Evolutionary conservation across 2,113 vertebrate genomes (phyloP).

Genomic region (Peromyscus californicus): DNA sequence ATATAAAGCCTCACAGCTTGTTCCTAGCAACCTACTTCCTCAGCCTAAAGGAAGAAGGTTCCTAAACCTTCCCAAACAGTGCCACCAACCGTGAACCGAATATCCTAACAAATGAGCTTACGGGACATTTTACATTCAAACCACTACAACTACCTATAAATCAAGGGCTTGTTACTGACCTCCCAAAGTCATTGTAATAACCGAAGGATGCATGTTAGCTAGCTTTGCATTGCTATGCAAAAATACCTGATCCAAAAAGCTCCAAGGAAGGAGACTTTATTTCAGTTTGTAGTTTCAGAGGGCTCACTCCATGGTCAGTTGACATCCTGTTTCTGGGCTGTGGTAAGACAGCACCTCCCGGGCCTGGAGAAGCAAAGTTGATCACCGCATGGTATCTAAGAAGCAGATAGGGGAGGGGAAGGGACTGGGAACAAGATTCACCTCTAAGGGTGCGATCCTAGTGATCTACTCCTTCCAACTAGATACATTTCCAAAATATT

Average conservation of each 20-base stretch:
- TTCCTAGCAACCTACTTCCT: neutral
- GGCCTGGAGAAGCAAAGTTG: neutral
- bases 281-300: neutral
- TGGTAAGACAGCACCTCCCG: neutral
- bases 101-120: neutral
- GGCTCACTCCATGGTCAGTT: neutral
- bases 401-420: no score
- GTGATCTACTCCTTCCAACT: neutral
- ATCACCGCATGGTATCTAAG: neutral
- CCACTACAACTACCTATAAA: neutral
- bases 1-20: neutral
- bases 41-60: neutral
- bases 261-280: neutral
- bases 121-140: neutral
- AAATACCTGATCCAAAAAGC: neutral
- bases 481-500: neutral
- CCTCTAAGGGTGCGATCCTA: neutral
- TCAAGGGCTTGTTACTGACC: neutral
- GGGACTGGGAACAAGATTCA: neutral
- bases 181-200: neutral
- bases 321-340: neutral
- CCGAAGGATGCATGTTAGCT: neutral
- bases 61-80: neutral
- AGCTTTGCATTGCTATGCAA: neutral
- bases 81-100: neutral